phyloP scores from a whole-genome alignment of 2,888 invertebrate species.

The Lochmaea crataegi region DNA sequence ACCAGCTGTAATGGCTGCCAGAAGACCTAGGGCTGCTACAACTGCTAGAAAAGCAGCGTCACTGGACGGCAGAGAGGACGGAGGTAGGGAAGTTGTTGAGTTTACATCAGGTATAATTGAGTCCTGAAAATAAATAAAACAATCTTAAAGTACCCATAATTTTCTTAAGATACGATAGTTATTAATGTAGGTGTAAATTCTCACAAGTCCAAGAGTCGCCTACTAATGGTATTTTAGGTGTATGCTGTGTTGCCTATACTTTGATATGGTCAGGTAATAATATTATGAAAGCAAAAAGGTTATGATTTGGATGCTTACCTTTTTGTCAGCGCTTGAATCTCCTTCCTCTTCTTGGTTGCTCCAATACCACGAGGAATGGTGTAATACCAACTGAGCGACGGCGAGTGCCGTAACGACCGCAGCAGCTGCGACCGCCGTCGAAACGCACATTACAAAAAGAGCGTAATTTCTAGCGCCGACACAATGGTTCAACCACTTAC shows the following conservation, averaged over 20 bases:
- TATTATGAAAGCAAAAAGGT: background rate
- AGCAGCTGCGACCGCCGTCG: constrained; percentile 80
- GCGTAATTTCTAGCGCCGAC: constrained; percentile 91
- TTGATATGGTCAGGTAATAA: too few relatives aligned
- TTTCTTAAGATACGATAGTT: too few relatives aligned
- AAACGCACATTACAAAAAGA: constrained; percentile 83
- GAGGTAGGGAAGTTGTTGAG: constrained; percentile 49
- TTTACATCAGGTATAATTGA: constrained; percentile 40
- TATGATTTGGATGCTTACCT: constrained; percentile 42
- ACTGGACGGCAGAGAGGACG: constrained; percentile 64
- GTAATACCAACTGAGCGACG: constrained; percentile 76
- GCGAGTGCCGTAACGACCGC: constrained; percentile 77
- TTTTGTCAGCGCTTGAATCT: constrained; percentile 42
- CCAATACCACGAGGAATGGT: constrained; percentile 70
- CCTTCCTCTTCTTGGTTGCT: constrained; percentile 57
- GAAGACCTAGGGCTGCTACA: constrained; percentile 73
- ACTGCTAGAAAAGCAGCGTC: constrained; percentile 72
- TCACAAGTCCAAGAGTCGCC: too few relatives aligned
- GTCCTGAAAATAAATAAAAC: constrained; percentile 32
- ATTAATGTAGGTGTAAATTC: too few relatives aligned
- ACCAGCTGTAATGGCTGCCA: constrained; percentile 81
- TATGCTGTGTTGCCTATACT: too few relatives aligned
- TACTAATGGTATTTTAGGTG: too few relatives aligned
- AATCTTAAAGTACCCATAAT: too few relatives aligned
- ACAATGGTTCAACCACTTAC: constrained; percentile 99